These are phyloP conservation scores for Germaria angustata DNA, from an alignment of 2,888 invertebrate genomes.

Conservation along the genomic window DNA sequence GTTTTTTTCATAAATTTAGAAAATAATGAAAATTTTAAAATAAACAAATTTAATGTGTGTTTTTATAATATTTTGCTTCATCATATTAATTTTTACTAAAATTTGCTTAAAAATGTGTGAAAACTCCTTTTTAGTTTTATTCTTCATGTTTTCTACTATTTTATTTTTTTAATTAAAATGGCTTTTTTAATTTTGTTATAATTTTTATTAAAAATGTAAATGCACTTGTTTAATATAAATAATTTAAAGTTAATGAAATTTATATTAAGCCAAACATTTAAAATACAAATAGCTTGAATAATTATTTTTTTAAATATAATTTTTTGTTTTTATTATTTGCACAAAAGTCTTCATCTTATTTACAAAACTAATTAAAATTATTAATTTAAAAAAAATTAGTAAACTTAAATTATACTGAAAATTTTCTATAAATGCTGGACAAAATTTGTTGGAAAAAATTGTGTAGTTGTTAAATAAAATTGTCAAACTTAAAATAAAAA, in stretches of 20 bases:
- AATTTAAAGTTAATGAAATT: background rate
- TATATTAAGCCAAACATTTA: conserved; percentile 31
- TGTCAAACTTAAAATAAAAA: conserved; percentile 73
- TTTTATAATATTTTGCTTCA: no score
- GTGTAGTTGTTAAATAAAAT: conserved; percentile 61
- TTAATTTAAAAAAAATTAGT: conserved; percentile 33
- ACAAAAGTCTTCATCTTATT: conserved; percentile 64
- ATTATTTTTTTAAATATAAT: conserved; percentile 21
- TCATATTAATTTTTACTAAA: no score
- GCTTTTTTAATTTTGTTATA: background rate
- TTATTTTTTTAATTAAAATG: background rate
- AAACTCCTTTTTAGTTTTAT: no score
- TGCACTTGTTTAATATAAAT: conserved; percentile 3
- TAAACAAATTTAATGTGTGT: no score
- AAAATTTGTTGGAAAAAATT: conserved; percentile 14
- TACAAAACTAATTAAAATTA: conserved; percentile 63
- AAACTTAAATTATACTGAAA: conserved; percentile 47
- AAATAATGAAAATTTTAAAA: no score
- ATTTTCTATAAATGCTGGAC: conserved; percentile 64
- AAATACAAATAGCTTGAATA: conserved; percentile 30
- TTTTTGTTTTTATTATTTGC: conserved; percentile 59
- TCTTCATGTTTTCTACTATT: no score
- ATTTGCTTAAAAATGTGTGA: no score
- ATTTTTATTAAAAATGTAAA: conserved; percentile 30
- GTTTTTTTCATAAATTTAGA: no score